Conservation (phyloP, 2,888 invertebrate species). For the Automeris io region DNA sequence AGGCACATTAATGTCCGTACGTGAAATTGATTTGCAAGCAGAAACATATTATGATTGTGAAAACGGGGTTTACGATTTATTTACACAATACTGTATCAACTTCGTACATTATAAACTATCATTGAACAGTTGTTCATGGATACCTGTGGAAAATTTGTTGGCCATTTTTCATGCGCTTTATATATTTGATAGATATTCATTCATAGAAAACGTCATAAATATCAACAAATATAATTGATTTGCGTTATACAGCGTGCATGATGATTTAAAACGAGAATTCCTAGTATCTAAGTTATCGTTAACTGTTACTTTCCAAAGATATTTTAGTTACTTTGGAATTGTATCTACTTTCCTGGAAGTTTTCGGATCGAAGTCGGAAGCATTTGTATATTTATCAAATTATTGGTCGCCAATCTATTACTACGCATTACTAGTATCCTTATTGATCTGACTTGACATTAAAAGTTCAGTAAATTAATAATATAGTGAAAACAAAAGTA, state of each 20-base stretch:
- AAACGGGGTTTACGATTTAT: conserved; percentile 77
- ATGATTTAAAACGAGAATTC: conserved; percentile 4
- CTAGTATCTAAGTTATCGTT: not conserved
- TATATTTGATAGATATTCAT: conserved; percentile 9
- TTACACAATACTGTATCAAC: conserved; percentile 69
- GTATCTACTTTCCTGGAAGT: not conserved
- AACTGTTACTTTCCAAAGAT: not conserved
- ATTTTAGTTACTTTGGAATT: not conserved
- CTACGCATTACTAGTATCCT: conserved; percentile 27
- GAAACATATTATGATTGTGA: conserved; percentile 77
- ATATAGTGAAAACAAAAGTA: conserved; percentile 19
- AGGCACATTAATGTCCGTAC: conserved; percentile 74
- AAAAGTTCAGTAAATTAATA: conserved; percentile 25
- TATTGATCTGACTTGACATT: conserved; percentile 38
- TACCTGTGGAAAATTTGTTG: conserved; percentile 23
- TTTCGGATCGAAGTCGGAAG: not conserved
- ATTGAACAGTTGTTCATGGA: conserved; percentile 38
- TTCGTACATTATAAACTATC: conserved; percentile 64
- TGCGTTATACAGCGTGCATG: conserved; percentile 7
- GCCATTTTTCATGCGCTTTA: conserved; percentile 8
- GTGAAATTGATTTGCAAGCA: conserved; percentile 76
- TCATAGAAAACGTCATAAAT: conserved; percentile 7
- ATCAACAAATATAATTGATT: conserved; percentile 16
- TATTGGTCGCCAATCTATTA: conserved; percentile 33
- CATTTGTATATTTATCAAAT: conserved; percentile 15